Percentiles rank a stretch among this genome's conserved stretches.
Evolutionary conservation across 2,888 invertebrate genomes (phyloP).

Genomic region (Cheilosia vulpina): DNA sequence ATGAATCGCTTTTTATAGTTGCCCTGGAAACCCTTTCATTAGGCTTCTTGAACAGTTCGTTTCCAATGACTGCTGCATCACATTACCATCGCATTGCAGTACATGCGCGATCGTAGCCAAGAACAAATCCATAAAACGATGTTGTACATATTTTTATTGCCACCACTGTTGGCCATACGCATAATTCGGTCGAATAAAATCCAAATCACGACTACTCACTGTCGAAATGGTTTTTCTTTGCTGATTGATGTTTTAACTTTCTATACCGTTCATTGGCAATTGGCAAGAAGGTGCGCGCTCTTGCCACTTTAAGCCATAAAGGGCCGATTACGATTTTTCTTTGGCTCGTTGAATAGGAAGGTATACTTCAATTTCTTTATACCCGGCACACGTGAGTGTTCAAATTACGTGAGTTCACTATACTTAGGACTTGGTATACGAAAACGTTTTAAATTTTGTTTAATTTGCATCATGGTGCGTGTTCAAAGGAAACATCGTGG

Average conservation of each 20-base stretch:
- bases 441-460: background rate
- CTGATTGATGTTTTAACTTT: conserved; percentile 46
- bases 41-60: too few relatives aligned
- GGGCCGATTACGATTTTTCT: conserved; percentile 29
- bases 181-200: background rate
- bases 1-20: too few relatives aligned
- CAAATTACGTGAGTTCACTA: conserved; percentile 23
- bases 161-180: background rate
- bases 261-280: conserved; percentile 51
- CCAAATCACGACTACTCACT: conserved; percentile 10
- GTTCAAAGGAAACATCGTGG: background rate
- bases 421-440: background rate
- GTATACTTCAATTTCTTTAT: conserved; percentile 26
- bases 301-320: conserved; percentile 23
- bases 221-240: conserved; percentile 13
- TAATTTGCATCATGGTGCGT: conserved; percentile 9
- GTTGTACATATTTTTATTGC: background rate
- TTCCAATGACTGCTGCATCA: too few relatives aligned
- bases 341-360: conserved; percentile 12
- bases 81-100: too few relatives aligned
- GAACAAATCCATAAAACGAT: too few relatives aligned
- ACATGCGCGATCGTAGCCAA: too few relatives aligned
- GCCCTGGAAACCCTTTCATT: too few relatives aligned
- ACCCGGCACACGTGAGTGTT: background rate
- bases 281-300: conserved; percentile 33